Percentiles rank a stretch among this genome's conserved stretches.
These are phyloP conservation scores for Apostichopus parvimensis DNA, from an alignment of 35 echinoderm and acorn worm species.

Conservation along the genomic window DNA sequence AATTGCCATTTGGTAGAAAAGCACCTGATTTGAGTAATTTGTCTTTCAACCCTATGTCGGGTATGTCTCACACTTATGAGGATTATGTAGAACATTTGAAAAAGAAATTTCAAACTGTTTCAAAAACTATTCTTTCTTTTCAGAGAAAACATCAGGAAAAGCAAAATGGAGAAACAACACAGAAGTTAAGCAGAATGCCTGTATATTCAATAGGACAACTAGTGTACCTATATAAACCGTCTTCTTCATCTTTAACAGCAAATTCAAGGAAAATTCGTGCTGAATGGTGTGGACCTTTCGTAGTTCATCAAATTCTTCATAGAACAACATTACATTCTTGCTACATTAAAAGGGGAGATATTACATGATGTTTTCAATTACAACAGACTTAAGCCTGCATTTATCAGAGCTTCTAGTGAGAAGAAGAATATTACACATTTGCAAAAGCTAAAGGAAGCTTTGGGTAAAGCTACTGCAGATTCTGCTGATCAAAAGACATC, in stretches of 20 bases:
- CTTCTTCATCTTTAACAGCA: slow-evolving; percentile 14
- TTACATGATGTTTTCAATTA: slow-evolving; percentile 9
- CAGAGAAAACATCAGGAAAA: slow-evolving; percentile 26
- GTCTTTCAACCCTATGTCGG: slow-evolving; percentile 34
- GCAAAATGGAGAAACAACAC: slow-evolving; percentile 30
- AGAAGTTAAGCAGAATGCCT: slow-evolving; percentile 3
- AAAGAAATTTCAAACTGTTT: not conserved
- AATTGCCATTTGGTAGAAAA: slow-evolving; percentile 2
- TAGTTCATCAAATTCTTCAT: slow-evolving; percentile 16
- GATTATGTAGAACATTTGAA: too few species aligned
- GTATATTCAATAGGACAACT: slow-evolving; percentile 18
- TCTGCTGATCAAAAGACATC: too few species aligned
- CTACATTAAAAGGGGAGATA: slow-evolving; percentile 26
- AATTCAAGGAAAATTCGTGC: slow-evolving; percentile 27
- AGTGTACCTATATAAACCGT: slow-evolving; percentile 9
- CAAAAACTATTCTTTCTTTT: slow-evolving; percentile 2
- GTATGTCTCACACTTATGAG: slow-evolving; percentile 6
- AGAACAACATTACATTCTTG: slow-evolving; percentile 29
- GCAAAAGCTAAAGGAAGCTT: not conserved
- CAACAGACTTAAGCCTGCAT: slow-evolving; percentile 53
- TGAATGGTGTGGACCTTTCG: slow-evolving; percentile 22
- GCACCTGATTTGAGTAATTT: slow-evolving; percentile 32
- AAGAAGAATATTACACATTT: slow-evolving; percentile 5
- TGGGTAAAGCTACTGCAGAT: not conserved
- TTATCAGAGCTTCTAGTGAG: slow-evolving; percentile 31